phyloP scores from a whole-genome alignment of 2,113 vertebrate species.

The Hirundichthys speculiger region DNA sequence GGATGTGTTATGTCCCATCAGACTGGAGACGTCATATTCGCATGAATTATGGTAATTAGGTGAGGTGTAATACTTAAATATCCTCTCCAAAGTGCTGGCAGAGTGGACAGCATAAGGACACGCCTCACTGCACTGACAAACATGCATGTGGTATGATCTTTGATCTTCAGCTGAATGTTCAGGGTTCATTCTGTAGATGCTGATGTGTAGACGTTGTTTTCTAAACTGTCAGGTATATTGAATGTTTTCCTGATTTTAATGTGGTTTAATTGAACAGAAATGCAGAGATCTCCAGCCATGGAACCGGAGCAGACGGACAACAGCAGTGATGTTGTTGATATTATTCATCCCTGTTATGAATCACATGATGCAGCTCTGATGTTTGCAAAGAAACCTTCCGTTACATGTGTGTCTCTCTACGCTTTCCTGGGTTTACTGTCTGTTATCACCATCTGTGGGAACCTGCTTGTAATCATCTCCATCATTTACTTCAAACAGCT shows the following conservation, averaged over 20 bases:
- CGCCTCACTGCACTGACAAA: background rate
- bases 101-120: background rate
- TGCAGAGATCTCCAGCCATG: background rate
- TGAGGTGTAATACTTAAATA: constrained; percentile 1
- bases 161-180: too few relatives aligned
- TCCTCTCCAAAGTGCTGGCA: background rate
- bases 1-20: too few relatives aligned
- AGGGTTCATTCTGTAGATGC: too few relatives aligned
- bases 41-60: background rate
- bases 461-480: background rate
- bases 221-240: too few relatives aligned
- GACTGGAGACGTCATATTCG: too few relatives aligned
- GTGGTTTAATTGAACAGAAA: too few relatives aligned
- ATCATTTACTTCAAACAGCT: constrained; percentile 17
- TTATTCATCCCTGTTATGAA: constrained; percentile 17
- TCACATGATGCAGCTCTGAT: background rate
- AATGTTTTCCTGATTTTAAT: too few relatives aligned
- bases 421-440: background rate
- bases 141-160: too few relatives aligned
- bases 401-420: background rate
- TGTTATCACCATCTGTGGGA: constrained; percentile 3
- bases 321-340: background rate
- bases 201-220: too few relatives aligned
- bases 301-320: background rate
- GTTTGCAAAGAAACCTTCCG: background rate